These are phyloP conservation scores for Junonia oenone DNA, from an alignment of 2,888 invertebrate species.

Conservation along the genomic window DNA sequence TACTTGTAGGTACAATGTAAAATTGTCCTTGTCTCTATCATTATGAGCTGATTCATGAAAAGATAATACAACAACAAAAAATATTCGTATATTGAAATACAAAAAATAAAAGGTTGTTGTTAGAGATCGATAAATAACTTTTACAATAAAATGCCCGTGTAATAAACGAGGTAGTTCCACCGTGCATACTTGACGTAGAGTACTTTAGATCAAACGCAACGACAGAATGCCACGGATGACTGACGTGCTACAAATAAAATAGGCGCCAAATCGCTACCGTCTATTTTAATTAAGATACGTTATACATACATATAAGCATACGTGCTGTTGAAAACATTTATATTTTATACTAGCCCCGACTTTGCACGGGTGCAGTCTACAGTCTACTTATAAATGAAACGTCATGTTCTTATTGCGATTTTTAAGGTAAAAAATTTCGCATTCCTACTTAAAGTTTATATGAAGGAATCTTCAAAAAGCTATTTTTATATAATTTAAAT, in stretches of 20 bases:
- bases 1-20: not conserved
- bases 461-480: too few relatives aligned
- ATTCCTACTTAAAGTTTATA: too few relatives aligned
- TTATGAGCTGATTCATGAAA: not conserved
- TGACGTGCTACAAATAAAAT: conserved; percentile 33
- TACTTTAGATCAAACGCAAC: conserved; percentile 22
- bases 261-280: conserved; percentile 43
- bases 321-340: conserved; percentile 1
- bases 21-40: not conserved
- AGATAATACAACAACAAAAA: too few relatives aligned
- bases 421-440: too few relatives aligned
- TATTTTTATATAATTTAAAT: too few relatives aligned
- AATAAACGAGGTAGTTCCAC: not conserved
- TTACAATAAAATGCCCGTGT: not conserved
- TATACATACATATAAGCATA: conserved; percentile 42
- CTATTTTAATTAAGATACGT: conserved; percentile 45
- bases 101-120: not conserved
- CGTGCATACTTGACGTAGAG: conserved; percentile 3
- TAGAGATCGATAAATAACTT: not conserved
- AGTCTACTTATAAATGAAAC: too few relatives aligned
- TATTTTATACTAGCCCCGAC: too few relatives aligned
- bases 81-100: not conserved
- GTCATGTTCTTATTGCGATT: too few relatives aligned
- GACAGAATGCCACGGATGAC: conserved; percentile 19
- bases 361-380: too few relatives aligned